Percentiles rank a stretch among this genome's conserved stretches.
Evolutionary conservation across 2,888 invertebrate genomes (phyloP).

Genomic region (Melieria crassipennis): DNA sequence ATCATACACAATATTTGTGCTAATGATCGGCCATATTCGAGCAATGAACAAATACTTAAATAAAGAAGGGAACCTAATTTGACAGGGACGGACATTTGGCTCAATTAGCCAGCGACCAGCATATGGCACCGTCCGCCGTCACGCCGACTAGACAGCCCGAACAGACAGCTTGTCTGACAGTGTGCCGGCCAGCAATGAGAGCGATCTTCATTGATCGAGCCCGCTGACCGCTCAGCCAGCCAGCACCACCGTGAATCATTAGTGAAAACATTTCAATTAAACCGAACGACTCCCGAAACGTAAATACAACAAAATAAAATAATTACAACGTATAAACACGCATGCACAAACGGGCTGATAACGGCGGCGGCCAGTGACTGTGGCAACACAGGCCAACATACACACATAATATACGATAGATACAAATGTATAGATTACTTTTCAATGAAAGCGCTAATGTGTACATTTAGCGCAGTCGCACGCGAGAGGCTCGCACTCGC

Average conservation of each 20-base stretch:
- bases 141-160: background rate
- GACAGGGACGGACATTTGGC: no score
- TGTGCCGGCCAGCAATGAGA: no score
- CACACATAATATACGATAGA: no score
- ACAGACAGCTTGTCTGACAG: no score
- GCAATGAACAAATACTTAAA: no score
- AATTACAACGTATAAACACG: conserved; percentile 26
- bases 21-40: no score
- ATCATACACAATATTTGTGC: no score
- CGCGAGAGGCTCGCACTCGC: background rate
- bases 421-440: background rate
- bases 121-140: background rate
- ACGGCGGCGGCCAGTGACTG: background rate
- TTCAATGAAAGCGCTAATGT: conserved; percentile 24
- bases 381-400: no score
- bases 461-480: conserved; percentile 21
- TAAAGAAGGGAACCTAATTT: no score
- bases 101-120: background rate
- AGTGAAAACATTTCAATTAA: conserved; percentile 38
- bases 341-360: conserved; percentile 21
- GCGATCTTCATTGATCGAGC: background rate
- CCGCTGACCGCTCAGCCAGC: background rate
- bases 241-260: conserved; percentile 31
- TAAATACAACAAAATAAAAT: conserved; percentile 24
- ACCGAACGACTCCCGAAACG: conserved; percentile 29